Evolutionary conservation across 2,888 invertebrate species (phyloP).

Genomic region (Euzetes globulus): DNA sequence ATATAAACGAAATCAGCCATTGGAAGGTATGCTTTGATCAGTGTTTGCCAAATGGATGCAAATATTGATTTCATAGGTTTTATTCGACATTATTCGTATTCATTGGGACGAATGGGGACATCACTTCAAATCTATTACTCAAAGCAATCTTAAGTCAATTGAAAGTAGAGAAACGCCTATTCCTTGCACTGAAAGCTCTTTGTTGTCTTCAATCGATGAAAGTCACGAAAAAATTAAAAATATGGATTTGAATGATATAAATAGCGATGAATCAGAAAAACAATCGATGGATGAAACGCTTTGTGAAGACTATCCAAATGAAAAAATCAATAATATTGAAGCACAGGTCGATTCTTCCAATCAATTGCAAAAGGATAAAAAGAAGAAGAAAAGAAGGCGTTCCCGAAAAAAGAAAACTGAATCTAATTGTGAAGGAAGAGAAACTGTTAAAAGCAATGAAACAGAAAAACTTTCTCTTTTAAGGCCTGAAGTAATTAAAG

Average conservation of each 20-base stretch:
- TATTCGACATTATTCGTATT: background rate
- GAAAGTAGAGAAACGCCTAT: background rate
- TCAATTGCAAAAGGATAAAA: conserved; percentile 51
- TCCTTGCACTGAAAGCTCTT: background rate
- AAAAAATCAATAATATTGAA: conserved; percentile 58
- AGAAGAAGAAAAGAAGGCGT: conserved; percentile 67
- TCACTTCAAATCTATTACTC: background rate
- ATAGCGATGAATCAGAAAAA: background rate
- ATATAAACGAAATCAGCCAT: conserved; percentile 54
- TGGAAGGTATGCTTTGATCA: conserved; percentile 46
- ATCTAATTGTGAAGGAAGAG: conserved; percentile 43
- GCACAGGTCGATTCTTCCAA: conserved; percentile 37
- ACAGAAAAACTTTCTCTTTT: background rate
- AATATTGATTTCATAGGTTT: conserved; percentile 12
- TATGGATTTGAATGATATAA: too few relatives aligned
- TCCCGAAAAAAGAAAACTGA: conserved; percentile 58
- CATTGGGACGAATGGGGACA: conserved; percentile 33
- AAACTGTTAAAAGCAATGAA: conserved; percentile 37
- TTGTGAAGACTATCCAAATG: background rate
- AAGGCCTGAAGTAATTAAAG: background rate
- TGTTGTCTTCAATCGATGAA: background rate
- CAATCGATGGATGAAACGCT: background rate
- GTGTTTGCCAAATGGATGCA: background rate
- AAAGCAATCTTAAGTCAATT: background rate
- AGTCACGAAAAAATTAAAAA: background rate